Evolutionary conservation across 2,888 invertebrate genomes (phyloP).

Genomic region (Hyposoter dolosus): DNA sequence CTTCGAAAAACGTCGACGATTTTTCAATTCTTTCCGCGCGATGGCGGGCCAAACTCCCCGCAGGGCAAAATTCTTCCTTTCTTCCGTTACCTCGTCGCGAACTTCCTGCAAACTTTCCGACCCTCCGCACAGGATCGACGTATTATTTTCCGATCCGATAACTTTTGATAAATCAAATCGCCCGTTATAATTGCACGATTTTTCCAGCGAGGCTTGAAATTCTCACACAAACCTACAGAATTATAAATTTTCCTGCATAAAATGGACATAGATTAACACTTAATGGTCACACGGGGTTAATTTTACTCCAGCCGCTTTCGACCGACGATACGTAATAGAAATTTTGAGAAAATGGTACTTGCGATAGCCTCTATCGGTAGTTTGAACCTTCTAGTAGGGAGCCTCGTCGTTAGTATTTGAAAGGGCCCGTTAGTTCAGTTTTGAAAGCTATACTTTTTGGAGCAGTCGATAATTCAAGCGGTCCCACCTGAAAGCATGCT

Average conservation of each 20-base stretch:
- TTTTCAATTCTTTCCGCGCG: constrained; percentile 59
- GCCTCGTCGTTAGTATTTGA: too few relatives aligned
- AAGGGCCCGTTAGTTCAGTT: too few relatives aligned
- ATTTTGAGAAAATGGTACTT: too few relatives aligned
- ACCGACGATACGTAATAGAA: too few relatives aligned
- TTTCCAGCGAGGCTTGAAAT: not conserved
- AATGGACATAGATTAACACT: too few relatives aligned
- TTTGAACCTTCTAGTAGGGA: too few relatives aligned
- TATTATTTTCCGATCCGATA: constrained; percentile 57
- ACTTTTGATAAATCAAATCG: constrained; percentile 50
- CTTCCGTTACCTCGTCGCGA: constrained; percentile 44
- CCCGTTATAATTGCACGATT: not conserved
- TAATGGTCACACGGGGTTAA: too few relatives aligned
- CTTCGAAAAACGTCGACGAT: constrained; percentile 53
- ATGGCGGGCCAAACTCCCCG: constrained; percentile 27
- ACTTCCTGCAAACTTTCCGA: constrained; percentile 39
- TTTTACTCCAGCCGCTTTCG: too few relatives aligned
- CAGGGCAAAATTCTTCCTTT: constrained; percentile 56
- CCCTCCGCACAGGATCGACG: constrained; percentile 37
- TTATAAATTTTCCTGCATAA: not conserved
- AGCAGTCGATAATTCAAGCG: too few relatives aligned
- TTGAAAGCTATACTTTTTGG: too few relatives aligned
- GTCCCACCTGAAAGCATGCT: too few relatives aligned
- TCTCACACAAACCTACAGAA: not conserved
- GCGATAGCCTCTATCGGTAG: too few relatives aligned